Evolutionary conservation across 2,113 vertebrate genomes (phyloP), one percentile per base, ranked within the genome.

Genomic region (Stictonetta naevosa): DNA sequence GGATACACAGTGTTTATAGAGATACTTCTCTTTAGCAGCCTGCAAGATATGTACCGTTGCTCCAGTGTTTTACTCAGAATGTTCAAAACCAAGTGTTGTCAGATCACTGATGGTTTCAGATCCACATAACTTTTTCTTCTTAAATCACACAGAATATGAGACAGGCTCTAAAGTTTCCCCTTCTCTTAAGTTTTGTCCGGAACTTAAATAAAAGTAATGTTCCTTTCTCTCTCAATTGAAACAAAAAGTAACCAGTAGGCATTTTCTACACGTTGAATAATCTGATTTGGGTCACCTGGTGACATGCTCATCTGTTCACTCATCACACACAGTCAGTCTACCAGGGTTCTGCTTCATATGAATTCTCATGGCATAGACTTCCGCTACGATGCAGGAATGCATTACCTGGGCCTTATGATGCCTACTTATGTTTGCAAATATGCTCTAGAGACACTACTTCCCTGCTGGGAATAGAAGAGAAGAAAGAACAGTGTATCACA

Each of bases 101-200:
- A 73, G 62, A 87, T 55, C 46, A 11, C 36, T 25, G 7, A 13
- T 25, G 81, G 5, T 34, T 95, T 82, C 31, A 69, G 29, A 84
- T 2, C 26, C 48, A 2, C 9, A 48, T 8, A 73, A 28, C 6
- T 60, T 28, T 20, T 25, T 4, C 12, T 83, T 56, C 28, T 71
- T 26, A 72, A 60, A 14, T 36, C 0, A 7, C 8, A 5, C 11
- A 77, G 21, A 58, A 69, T 13, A 10, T 4, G 28, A 53, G 4
- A 2, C 3, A 55, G 5, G 2, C 3, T 78, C 31, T 7, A 63
- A 74, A 63, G 42, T 56, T 46, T 13, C 2, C 10, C 2, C 2
- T 63, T 75, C 28, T 53, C 20, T 63, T 38, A 63, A 7, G 33
- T 50, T 40, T 62, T 89, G 6, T 11, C 52, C 64, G 13, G 21